Conservation (phyloP, 64 coral and sea anemone species). For the Montipora cactus region DNA sequence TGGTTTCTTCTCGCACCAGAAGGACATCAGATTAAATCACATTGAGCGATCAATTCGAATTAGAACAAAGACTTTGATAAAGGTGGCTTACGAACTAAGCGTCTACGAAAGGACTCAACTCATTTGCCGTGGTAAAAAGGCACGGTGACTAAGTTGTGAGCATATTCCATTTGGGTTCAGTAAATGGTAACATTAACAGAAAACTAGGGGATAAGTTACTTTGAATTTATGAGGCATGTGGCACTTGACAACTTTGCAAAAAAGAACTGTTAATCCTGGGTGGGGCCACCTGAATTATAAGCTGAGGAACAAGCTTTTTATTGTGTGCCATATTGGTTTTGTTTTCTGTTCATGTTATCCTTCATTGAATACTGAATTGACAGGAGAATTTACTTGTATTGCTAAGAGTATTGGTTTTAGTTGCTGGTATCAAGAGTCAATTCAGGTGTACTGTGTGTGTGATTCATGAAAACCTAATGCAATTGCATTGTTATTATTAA, state of each 20-base stretch:
- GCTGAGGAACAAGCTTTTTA: background rate
- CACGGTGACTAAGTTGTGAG: background rate
- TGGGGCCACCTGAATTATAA: background rate
- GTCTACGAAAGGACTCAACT: conserved; percentile 1
- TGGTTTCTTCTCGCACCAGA: too few species aligned
- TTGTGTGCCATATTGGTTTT: background rate
- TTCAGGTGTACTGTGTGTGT: background rate
- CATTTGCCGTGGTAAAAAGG: background rate
- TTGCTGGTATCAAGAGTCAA: background rate
- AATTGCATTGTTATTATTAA: background rate
- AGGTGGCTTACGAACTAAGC: background rate
- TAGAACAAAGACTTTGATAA: conserved; percentile 7
- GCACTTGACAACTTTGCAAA: background rate
- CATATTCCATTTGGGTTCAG: background rate
- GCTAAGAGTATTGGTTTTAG: background rate
- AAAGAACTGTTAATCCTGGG: background rate
- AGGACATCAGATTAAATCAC: too few species aligned
- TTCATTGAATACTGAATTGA: background rate
- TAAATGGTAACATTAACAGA: background rate
- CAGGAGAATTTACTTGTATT: background rate
- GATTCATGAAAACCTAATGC: background rate
- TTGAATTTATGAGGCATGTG: background rate
- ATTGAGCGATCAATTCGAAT: too few species aligned
- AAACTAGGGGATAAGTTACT: background rate
- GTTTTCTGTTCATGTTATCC: background rate